A percentile compares a stretch with the other conserved stretches of the same genome.
Conservation (phyloP, 2,113 vertebrate genomes). For the Sprattus sprattus region DNA sequence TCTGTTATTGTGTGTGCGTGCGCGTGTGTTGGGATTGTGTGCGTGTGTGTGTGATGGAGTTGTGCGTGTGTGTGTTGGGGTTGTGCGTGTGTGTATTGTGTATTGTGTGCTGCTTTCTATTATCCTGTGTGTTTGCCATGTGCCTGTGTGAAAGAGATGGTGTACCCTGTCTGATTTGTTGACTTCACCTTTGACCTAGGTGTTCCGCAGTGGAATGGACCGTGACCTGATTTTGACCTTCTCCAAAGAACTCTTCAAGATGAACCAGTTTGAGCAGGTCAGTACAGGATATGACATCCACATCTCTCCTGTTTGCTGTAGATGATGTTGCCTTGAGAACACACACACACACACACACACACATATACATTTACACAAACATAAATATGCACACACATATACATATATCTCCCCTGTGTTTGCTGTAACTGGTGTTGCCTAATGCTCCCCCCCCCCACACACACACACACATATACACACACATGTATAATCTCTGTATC, state of each 20-base stretch:
- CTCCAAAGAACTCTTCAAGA: conserved; percentile 84
- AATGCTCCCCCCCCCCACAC: not conserved
- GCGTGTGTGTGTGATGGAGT: not conserved
- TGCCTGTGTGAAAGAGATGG: no score
- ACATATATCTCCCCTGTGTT: not conserved
- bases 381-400: not conserved
- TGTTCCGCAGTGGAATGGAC: conserved; percentile 78
- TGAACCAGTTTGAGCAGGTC: conserved; percentile 93
- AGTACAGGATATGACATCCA: conserved; percentile 24
- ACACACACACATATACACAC: not conserved
- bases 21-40: not conserved
- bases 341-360: conserved; percentile 3
- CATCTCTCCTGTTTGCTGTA: no score
- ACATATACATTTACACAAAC: not conserved
- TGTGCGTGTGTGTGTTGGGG: not conserved
- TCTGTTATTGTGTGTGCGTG: not conserved
- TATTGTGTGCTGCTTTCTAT: not conserved
- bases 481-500: not conserved
- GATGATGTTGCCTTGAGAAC: no score
- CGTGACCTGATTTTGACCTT: conserved; percentile 78
- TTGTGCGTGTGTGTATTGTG: not conserved
- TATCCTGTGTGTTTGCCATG: not conserved
- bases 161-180: not conserved
- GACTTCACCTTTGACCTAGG: conserved; percentile 60
- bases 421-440: not conserved